Evolutionary conservation across 2,113 vertebrate genomes (phyloP), one percentile per base, ranked within the genome.

Genomic region (Nettapus auritus): DNA sequence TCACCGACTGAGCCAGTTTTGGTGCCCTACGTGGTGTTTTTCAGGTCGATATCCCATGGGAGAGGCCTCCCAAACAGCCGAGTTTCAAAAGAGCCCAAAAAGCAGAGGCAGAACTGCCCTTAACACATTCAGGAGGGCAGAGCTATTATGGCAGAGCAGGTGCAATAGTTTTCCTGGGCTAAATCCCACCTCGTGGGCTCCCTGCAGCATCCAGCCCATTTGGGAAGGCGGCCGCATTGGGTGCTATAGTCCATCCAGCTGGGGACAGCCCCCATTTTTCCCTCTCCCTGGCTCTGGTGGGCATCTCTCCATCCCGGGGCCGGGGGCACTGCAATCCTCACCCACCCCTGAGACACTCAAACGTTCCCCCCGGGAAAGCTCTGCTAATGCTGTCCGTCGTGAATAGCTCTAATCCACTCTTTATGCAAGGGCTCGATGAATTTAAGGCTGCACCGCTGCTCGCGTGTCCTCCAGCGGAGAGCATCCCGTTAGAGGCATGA

Each of bases 331-430:
- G 3, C 69, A 33, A 8, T 31, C 36, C 70, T 64, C 42, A 42
- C 50, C 63, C 29, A 50, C 21, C 64, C 34, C 28, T 3, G 3
- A 56, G 55, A 83, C 64, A 25, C 73, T 53, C n/a, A 56, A 78
- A 36, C 23, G 12, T 8, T 22, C 13, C 9, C 31, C 31, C 9
- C 8, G 29, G 86, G 86, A 90, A 18, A 89, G 83, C 57, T 80
- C 81, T 87, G 42, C 80, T 77, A 75, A 38, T 82, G 83, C 93
- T 90, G 89, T 69, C 96, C 88, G n/a, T 80, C 94, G 70, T 34
- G 33, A 94, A 66, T 76, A 74, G 60, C 90, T 84, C 66, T 94
- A 94, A 96, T 96, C 96, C 83, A 44, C 59, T 67, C 86, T 68
- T 93, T 76, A 87, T 96, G 75, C 70, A 46, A 50, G 3, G 16